These are phyloP conservation scores for Vidua macroura DNA, from an alignment of 2,113 vertebrate genomes.

Conservation along the genomic window DNA sequence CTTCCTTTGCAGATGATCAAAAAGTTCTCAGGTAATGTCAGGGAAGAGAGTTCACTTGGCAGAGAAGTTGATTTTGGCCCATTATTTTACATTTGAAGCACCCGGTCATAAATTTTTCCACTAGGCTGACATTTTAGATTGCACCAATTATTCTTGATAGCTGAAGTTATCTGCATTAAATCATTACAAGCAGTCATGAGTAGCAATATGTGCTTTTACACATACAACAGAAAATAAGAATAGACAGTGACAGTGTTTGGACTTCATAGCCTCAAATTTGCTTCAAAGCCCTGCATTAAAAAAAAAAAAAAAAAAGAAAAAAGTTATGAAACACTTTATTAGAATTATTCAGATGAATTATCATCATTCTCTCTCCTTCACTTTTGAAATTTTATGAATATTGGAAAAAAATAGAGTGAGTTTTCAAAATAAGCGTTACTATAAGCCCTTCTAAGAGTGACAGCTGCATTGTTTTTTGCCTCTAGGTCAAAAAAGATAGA, in stretches of 20 bases:
- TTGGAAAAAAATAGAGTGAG: conserved; percentile 26
- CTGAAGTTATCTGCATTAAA: neutral
- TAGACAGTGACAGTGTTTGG: neutral
- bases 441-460: conserved; percentile 39
- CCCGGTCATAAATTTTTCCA: neutral
- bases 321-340: neutral
- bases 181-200: neutral
- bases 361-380: neutral
- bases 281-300: neutral
- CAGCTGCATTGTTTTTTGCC: conserved; percentile 55
- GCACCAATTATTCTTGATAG: neutral
- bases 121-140: neutral
- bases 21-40: neutral
- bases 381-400: neutral
- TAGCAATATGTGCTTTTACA: neutral
- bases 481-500: conserved; percentile 54
- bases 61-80: neutral
- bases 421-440: conserved; percentile 55
- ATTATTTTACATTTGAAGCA: neutral
- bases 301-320: neutral
- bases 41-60: neutral
- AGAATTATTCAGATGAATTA: conserved; percentile 47
- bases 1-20: neutral
- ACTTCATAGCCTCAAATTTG: neutral
- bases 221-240: neutral